Conservation (phyloP, 2,888 invertebrate genomes). For the Chironomus tentans region DNA sequence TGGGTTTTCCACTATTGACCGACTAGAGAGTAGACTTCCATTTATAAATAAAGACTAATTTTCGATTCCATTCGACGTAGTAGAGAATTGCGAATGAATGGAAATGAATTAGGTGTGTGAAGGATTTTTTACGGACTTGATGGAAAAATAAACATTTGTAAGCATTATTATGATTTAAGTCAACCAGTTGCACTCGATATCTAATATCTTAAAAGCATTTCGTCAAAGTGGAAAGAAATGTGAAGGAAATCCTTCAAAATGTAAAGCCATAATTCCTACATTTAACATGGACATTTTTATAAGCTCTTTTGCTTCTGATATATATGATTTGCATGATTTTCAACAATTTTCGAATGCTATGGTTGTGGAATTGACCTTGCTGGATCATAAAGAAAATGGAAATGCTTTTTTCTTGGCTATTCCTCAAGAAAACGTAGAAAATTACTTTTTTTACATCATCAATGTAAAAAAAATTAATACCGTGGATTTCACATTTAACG, state of each 20-base stretch:
- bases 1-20: too few relatives aligned
- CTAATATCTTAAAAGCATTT: not conserved
- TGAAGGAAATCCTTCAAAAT: constrained; percentile 1
- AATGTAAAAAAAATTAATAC: too few relatives aligned
- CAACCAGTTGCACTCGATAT: not conserved
- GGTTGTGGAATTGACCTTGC: constrained; percentile 11
- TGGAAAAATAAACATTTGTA: too few relatives aligned
- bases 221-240: not conserved
- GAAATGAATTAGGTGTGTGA: too few relatives aligned
- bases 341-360: not conserved
- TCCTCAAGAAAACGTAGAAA: not conserved
- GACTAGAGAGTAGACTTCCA: too few relatives aligned
- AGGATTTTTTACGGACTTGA: too few relatives aligned
- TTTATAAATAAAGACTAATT: too few relatives aligned
- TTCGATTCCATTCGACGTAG: too few relatives aligned
- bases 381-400: not conserved
- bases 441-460: not conserved
- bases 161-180: too few relatives aligned
- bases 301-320: not conserved
- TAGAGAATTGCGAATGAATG: too few relatives aligned
- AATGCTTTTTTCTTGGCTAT: not conserved
- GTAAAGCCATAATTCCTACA: not conserved
- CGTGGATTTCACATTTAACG: not conserved
- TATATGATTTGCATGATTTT: constrained; percentile 26
- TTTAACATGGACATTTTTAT: constrained; percentile 16